A percentile compares a stretch with the other conserved stretches of the same genome.
Evolutionary conservation across 2,113 vertebrate genomes (phyloP).

Genomic region (Tauraco erythrolophus): DNA sequence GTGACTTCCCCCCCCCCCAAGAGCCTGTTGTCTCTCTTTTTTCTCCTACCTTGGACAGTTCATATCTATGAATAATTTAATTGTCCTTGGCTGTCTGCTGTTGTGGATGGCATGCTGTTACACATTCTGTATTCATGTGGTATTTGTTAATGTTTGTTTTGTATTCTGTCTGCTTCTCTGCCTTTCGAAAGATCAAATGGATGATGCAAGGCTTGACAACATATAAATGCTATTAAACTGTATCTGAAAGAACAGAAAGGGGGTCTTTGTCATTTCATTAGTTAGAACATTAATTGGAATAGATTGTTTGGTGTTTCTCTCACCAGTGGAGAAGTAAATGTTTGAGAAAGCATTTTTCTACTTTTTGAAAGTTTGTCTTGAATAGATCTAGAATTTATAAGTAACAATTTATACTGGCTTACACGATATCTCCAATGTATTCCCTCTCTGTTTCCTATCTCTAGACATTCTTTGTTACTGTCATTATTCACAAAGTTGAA

Average conservation of each 20-base stretch:
- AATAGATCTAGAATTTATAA: neutral
- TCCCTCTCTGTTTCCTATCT: neutral
- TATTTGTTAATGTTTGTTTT: conserved; percentile 47
- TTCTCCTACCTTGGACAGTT: conserved; percentile 55
- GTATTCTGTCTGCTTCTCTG: conserved; percentile 17
- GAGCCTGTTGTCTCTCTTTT: neutral
- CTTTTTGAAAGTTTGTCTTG: neutral
- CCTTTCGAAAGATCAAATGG: conserved; percentile 40
- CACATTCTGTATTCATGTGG: conserved; percentile 1
- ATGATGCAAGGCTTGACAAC: conserved; percentile 20
- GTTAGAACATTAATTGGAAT: conserved; percentile 42
- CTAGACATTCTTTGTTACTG: neutral
- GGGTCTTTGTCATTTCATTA: conserved; percentile 28
- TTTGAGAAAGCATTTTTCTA: neutral
- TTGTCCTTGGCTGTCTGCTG: conserved; percentile 36
- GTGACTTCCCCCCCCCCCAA: no score
- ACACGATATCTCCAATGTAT: neutral
- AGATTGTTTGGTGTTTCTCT: neutral
- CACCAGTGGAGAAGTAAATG: neutral
- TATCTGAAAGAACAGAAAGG: conserved; percentile 12
- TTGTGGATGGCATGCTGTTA: conserved; percentile 2
- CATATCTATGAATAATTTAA: conserved; percentile 57
- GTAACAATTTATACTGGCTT: neutral
- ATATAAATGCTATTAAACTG: conserved; percentile 38
- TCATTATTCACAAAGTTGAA: neutral